Percentiles rank a stretch among this genome's conserved stretches.
These are phyloP conservation scores for Agonopterix heracliana DNA, from an alignment of 2,888 invertebrate genomes.

Conservation along the genomic window DNA sequence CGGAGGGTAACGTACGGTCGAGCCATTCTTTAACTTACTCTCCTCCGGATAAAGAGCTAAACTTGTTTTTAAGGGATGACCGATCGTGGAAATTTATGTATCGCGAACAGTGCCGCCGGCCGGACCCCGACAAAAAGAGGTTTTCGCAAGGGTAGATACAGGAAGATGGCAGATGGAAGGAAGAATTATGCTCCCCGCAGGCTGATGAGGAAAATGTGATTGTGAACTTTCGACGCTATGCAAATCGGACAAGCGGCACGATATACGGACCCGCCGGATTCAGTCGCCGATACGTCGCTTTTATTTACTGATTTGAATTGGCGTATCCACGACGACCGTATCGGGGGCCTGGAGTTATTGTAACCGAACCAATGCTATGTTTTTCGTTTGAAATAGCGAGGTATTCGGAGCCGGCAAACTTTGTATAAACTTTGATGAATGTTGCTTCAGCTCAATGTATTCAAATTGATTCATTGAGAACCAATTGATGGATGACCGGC, in stretches of 20 bases:
- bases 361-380: slow-evolving; percentile 23
- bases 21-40: slow-evolving; percentile 70
- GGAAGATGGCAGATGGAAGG: slow-evolving; percentile 72
- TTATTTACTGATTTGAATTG: slow-evolving; percentile 53
- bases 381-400: slow-evolving; percentile 44
- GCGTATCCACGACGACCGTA: slow-evolving; percentile 33
- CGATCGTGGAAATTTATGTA: slow-evolving; percentile 75
- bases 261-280: slow-evolving; percentile 49
- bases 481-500: slow-evolving; percentile 47
- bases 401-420: slow-evolving; percentile 36
- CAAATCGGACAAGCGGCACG: slow-evolving; percentile 64
- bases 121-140: slow-evolving; percentile 64
- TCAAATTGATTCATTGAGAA: slow-evolving; percentile 59
- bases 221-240: slow-evolving; percentile 72
- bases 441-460: slow-evolving; percentile 47
- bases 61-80: slow-evolving; percentile 77
- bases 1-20: slow-evolving; percentile 63
- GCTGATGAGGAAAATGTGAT: slow-evolving; percentile 75
- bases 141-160: slow-evolving; percentile 62
- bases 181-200: slow-evolving; percentile 72
- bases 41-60: slow-evolving; percentile 71
- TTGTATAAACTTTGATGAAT: slow-evolving; percentile 52
- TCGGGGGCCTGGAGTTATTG: slow-evolving; percentile 32
- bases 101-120: slow-evolving; percentile 69
- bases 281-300: slow-evolving; percentile 43